phyloP scores from a whole-genome alignment of 2,888 invertebrate genomes.

The Latrodectus elegans region DNA sequence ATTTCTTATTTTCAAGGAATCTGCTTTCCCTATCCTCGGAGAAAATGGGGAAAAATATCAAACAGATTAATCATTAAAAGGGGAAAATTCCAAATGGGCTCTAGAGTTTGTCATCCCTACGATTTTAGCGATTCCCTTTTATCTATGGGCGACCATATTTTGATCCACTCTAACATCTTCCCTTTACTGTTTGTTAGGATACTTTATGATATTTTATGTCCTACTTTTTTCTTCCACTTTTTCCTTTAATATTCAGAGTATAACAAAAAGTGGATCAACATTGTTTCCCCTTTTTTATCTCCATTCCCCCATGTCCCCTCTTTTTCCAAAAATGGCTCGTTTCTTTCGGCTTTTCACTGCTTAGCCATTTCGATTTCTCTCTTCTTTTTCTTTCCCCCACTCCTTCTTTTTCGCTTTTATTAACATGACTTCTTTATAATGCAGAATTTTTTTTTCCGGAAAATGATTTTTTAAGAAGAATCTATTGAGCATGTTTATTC shows the following conservation, averaged over 20 bases:
- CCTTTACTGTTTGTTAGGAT: conserved; percentile 25
- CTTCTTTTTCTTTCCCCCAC: background rate
- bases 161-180: conserved; percentile 52
- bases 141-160: conserved; percentile 58
- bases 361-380: background rate
- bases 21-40: conserved; percentile 2
- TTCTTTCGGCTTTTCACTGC: conserved; percentile 25
- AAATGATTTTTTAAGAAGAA: conserved; percentile 3
- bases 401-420: conserved; percentile 45
- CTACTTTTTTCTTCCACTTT: background rate
- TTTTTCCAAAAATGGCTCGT: conserved; percentile 41
- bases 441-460: too few relatives aligned
- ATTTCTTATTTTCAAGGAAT: conserved; percentile 22
- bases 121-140: conserved; percentile 47
- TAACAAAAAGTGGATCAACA: conserved; percentile 59
- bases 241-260: background rate
- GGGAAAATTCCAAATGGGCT: conserved; percentile 45
- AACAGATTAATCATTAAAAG: conserved; percentile 63
- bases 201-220: conserved; percentile 58
- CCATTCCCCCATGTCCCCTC: background rate
- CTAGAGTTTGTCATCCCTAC: conserved; percentile 37
- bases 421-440: conserved; percentile 54
- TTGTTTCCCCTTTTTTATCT: conserved; percentile 27
- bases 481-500: conserved; percentile 28
- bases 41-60: conserved; percentile 25